These are phyloP conservation scores for Macrophya alboannulata DNA, from an alignment of 2,888 invertebrate species.

Conservation along the genomic window DNA sequence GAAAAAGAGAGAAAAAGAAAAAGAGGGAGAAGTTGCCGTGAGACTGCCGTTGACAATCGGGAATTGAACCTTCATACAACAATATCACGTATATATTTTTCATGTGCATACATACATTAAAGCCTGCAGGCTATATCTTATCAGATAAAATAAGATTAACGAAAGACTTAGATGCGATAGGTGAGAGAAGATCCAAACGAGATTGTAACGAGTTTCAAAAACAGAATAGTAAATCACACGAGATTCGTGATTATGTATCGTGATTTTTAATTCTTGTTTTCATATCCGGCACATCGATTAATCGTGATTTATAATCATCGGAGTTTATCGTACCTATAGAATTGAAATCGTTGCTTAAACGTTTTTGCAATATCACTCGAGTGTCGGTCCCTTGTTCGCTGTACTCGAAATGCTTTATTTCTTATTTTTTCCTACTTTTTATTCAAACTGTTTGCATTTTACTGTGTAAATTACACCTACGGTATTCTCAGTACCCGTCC, in stretches of 20 bases:
- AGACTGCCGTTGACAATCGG: conserved; percentile 27
- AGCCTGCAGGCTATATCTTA: conserved; percentile 5
- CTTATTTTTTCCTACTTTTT: too few species aligned
- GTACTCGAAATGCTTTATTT: background rate
- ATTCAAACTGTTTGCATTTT: background rate
- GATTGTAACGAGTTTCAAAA: background rate
- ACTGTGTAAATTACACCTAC: background rate
- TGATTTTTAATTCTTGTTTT: background rate
- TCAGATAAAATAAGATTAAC: conserved; percentile 35
- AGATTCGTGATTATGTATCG: conserved; percentile 18
- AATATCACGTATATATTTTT: background rate
- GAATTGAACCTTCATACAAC: background rate
- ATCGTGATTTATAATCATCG: background rate
- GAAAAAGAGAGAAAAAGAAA: too few species aligned
- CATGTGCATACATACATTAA: background rate
- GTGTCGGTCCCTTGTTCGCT: background rate
- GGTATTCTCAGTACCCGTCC: background rate
- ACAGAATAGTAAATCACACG: conserved; percentile 1
- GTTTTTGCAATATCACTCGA: background rate
- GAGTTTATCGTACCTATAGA: background rate
- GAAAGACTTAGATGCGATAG: background rate
- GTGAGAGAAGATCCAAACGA: background rate
- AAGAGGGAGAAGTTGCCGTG: background rate
- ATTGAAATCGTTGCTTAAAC: background rate
- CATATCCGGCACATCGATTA: background rate